These are phyloP conservation scores for Drosophila guanche DNA, from an alignment of 1,140 invertebrate genomes.

Conservation along the genomic window DNA sequence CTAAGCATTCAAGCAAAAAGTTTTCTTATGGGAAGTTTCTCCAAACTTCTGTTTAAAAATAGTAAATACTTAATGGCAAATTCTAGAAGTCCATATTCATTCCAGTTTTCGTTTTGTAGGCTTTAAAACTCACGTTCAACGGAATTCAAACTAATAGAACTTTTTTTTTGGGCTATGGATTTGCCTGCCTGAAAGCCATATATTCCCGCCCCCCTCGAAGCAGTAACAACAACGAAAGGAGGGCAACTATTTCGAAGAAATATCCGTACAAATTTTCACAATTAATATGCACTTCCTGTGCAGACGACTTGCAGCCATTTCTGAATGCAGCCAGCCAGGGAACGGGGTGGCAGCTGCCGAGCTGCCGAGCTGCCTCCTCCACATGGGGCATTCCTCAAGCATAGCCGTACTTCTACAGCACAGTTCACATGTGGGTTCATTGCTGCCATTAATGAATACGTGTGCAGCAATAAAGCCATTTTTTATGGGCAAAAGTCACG, in stretches of 20 bases:
- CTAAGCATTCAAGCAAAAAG: too few species aligned
- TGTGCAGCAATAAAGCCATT: conserved; percentile 81
- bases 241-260: conserved; percentile 74
- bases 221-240: conserved; percentile 18
- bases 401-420: conserved; percentile 27
- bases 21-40: too few species aligned
- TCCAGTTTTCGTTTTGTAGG: conserved; percentile 10
- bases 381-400: conserved; percentile 22
- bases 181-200: conserved; percentile 20
- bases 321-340: conserved; percentile 54
- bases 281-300: conserved; percentile 81
- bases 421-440: conserved; percentile 75
- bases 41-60: too few species aligned
- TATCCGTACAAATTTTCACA: conserved; percentile 79
- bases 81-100: background rate
- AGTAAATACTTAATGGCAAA: conserved; percentile 11
- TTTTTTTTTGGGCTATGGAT: conserved; percentile 19
- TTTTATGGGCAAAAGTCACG: conserved; percentile 79
- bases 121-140: conserved; percentile 16
- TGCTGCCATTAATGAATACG: conserved; percentile 82
- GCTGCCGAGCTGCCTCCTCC: too few species aligned
- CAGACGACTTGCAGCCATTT: conserved; percentile 75
- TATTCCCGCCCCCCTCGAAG: conserved; percentile 1
- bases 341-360: conserved; percentile 5
- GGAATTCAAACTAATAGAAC: conserved; percentile 34